phyloP scores from a whole-genome alignment of 2,113 vertebrate genomes.

The Petrocephalus zakoni region DNA sequence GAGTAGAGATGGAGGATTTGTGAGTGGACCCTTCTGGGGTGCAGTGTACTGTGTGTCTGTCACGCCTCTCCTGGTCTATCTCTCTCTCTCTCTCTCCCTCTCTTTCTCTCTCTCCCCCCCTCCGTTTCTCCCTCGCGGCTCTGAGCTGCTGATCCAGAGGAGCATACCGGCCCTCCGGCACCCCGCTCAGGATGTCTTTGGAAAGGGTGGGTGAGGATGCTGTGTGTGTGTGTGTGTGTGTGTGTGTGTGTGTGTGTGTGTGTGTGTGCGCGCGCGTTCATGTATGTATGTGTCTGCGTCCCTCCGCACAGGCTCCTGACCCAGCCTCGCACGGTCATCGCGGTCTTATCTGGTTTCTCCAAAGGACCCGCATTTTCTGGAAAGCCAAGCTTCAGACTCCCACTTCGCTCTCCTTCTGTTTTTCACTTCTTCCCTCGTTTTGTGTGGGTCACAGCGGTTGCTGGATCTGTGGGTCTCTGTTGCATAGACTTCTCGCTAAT shows the following conservation, averaged over 20 bases:
- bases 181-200: conserved; percentile 35
- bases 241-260: neutral
- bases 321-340: neutral
- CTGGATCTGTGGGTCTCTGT: neutral
- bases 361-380: neutral
- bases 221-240: neutral
- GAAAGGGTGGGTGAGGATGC: conserved; percentile 49
- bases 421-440: neutral
- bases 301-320: neutral
- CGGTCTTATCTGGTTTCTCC: conserved; percentile 17
- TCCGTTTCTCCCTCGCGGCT: conserved; percentile 16
- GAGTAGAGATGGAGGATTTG: neutral
- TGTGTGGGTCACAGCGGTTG: neutral
- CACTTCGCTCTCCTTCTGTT: neutral
- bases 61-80: neutral
- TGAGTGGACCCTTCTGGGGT: neutral
- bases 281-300: neutral
- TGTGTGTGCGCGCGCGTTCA: too few species aligned
- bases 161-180: neutral
- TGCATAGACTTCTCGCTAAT: neutral
- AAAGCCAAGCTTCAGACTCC: neutral
- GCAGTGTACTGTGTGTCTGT: neutral
- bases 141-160: conserved; percentile 13
- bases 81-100: neutral
- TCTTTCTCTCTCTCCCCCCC: neutral